Evolutionary conservation across 2,888 invertebrate species (phyloP).

Genomic region (Mesopsocus fuscifrons): DNA sequence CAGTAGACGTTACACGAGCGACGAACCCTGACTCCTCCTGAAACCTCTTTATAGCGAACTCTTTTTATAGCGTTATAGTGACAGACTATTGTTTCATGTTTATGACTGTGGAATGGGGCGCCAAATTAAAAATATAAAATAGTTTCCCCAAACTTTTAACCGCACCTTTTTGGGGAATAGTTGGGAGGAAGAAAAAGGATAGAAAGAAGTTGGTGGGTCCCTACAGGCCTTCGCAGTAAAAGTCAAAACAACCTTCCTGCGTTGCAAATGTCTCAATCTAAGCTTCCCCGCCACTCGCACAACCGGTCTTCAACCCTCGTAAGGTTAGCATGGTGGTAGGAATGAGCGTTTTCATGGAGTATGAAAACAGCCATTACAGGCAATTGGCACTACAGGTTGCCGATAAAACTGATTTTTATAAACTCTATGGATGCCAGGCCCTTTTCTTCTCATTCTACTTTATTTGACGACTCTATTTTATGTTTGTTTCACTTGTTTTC

Average conservation of each 20-base stretch:
- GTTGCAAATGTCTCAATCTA: neutral
- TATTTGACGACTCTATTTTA: slow-evolving; percentile 7
- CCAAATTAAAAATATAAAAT: no score
- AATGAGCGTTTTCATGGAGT: slow-evolving; percentile 1
- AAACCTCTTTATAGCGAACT: no score
- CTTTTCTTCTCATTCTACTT: slow-evolving; percentile 1
- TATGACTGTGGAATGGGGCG: no score
- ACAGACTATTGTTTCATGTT: no score
- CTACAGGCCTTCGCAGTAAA: neutral
- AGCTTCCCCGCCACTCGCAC: neutral
- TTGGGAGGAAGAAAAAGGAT: slow-evolving; percentile 2
- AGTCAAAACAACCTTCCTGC: neutral
- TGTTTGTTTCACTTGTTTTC: no score
- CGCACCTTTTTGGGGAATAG: no score
- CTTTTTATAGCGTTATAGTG: no score
- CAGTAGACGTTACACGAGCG: no score
- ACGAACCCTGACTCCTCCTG: no score
- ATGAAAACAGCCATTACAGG: slow-evolving; percentile 8
- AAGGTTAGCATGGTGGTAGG: neutral
- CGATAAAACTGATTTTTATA: slow-evolving; percentile 11
- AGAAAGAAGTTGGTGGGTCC: neutral
- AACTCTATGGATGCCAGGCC: slow-evolving; percentile 6
- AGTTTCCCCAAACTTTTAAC: no score
- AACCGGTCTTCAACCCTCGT: neutral
- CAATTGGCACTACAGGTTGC: slow-evolving; percentile 10